These are phyloP conservation scores for Embiotoca jacksoni DNA, from an alignment of 2,113 vertebrate genomes.

Conservation along the genomic window DNA sequence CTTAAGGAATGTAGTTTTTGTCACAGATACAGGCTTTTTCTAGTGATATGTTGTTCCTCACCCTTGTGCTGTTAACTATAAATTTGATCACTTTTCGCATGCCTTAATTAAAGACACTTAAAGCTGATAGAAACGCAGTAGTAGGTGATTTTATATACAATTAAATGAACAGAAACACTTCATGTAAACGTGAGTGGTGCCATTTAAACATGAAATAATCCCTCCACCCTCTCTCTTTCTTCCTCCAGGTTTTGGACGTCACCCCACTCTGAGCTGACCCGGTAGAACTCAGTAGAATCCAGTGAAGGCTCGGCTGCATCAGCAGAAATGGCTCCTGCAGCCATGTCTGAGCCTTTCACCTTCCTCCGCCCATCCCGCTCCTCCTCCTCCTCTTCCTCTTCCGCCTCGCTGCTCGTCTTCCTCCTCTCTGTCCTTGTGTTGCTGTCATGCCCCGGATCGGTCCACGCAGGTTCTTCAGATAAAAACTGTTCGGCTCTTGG, in stretches of 20 bases:
- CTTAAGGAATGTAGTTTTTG: neutral
- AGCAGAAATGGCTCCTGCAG: conserved; percentile 57
- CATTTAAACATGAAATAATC: conserved; percentile 18
- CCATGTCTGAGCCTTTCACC: conserved; percentile 47
- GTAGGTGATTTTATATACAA: neutral
- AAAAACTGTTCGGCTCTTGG: conserved; percentile 77
- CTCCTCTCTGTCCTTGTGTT: conserved; percentile 61
- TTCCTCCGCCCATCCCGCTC: conserved; percentile 19
- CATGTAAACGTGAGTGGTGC: neutral
- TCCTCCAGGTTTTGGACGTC: conserved; percentile 40
- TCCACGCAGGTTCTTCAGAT: conserved; percentile 38
- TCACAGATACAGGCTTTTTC: neutral
- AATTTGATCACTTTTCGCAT: neutral
- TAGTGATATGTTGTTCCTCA: neutral
- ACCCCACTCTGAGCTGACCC: conserved; percentile 3
- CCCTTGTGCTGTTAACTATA: neutral
- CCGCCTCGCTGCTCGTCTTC: conserved; percentile 42
- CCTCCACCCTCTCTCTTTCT: conserved; percentile 18
- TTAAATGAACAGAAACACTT: conserved; percentile 2
- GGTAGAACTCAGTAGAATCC: conserved; percentile 33
- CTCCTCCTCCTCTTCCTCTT: conserved; percentile 36
- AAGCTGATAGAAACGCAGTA: conserved; percentile 7
- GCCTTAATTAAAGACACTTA: neutral
- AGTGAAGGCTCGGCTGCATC: conserved; percentile 23
- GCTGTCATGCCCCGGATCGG: conserved; percentile 62